A percentile compares a stretch with the other conserved stretches of the same genome.
Evolutionary conservation across 2,888 invertebrate genomes (phyloP).

Genomic region (Plagodis dolabraria): DNA sequence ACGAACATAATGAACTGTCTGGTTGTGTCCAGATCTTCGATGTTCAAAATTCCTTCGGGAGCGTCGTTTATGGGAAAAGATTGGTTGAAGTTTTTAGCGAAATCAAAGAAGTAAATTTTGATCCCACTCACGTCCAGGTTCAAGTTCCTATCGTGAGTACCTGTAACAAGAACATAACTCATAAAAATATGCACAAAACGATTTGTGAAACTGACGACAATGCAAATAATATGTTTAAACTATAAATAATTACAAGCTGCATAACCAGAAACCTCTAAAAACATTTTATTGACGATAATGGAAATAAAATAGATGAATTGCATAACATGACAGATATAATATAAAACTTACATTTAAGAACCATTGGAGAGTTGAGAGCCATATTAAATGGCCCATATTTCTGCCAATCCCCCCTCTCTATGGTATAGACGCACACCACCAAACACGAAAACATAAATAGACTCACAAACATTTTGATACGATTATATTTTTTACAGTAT

Average conservation of each 20-base stretch:
- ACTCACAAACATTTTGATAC: constrained; percentile 23
- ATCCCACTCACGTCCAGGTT: constrained; percentile 52
- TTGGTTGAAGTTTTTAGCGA: constrained; percentile 6
- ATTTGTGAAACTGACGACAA: too few relatives aligned
- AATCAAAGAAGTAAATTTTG: constrained; percentile 5
- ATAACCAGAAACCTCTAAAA: too few relatives aligned
- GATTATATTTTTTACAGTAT: constrained; percentile 22
- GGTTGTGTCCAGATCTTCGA: constrained; percentile 55
- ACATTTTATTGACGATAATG: too few relatives aligned
- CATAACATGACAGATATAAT: background rate
- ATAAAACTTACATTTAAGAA: constrained; percentile 25
- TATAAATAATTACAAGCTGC: too few relatives aligned
- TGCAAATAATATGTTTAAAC: too few relatives aligned
- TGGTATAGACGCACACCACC: constrained; percentile 15
- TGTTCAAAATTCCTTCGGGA: constrained; percentile 53
- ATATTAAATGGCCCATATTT: constrained; percentile 33
- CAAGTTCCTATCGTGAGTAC: constrained; percentile 58
- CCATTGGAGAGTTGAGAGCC: constrained; percentile 24
- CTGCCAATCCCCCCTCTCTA: constrained; percentile 29
- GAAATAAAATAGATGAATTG: too few relatives aligned
- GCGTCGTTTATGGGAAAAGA: constrained; percentile 2
- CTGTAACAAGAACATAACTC: constrained; percentile 43
- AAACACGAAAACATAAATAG: constrained; percentile 21
- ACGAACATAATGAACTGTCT: constrained; percentile 69
- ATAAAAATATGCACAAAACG: too few relatives aligned